phyloP scores from a whole-genome alignment of 2,888 invertebrate genomes.

The Philereme transversata region DNA sequence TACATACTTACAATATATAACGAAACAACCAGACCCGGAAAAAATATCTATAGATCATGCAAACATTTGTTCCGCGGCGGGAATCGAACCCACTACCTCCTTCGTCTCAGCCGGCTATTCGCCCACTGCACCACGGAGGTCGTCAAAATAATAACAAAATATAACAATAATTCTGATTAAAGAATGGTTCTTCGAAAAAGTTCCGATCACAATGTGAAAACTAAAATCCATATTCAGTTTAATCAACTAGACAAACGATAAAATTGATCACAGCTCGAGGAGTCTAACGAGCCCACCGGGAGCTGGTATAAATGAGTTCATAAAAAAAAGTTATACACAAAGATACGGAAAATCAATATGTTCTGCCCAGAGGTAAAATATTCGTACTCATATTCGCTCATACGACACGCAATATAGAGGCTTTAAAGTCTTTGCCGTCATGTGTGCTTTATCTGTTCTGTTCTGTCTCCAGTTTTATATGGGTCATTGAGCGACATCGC shows the following conservation, averaged over 20 bases:
- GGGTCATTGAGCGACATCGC: conserved; percentile 22
- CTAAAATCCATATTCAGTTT: neutral
- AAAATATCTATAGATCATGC: too few relatives aligned
- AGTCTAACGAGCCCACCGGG: conserved; percentile 9
- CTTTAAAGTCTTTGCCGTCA: neutral
- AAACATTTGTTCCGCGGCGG: too few relatives aligned
- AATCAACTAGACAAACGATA: conserved; percentile 3
- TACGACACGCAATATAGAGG: too few relatives aligned
- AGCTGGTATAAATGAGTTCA: conserved; percentile 17
- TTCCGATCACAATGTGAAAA: neutral
- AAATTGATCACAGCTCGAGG: conserved; percentile 7
- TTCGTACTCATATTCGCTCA: too few relatives aligned
- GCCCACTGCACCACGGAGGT: too few relatives aligned
- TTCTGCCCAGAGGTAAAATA: neutral
- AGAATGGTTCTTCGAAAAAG: neutral
- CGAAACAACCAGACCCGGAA: too few relatives aligned
- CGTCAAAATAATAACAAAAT: too few relatives aligned
- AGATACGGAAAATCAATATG: conserved; percentile 23
- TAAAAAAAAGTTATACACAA: conserved; percentile 27
- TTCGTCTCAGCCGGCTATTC: too few relatives aligned
- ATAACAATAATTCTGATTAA: neutral
- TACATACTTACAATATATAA: too few relatives aligned
- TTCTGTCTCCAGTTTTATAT: conserved; percentile 18
- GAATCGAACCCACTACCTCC: too few relatives aligned
- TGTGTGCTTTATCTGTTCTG: neutral